Percentiles rank a stretch among this genome's conserved stretches.
Conservation (phyloP, 2,797 vertebrate genomes). For the Tolypeutes matacus region DNA sequence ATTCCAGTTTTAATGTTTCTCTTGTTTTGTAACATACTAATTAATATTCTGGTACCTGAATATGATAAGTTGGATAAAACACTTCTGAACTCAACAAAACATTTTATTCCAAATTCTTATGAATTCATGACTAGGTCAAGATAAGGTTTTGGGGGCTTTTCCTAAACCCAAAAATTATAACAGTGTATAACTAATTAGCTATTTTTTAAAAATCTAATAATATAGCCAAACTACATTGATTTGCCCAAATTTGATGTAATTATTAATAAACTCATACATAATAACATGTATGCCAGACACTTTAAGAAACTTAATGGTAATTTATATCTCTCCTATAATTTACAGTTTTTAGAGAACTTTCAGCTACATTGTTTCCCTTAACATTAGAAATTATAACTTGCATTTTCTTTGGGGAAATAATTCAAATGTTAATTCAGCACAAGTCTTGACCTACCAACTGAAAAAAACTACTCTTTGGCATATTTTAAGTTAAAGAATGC, state of each 20-base stretch:
- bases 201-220: constrained; percentile 49
- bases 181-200: constrained; percentile 48
- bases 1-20: constrained; percentile 55
- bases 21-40: not conserved
- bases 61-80: constrained; percentile 27
- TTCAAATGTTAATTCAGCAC: constrained; percentile 28
- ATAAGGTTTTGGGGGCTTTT: not conserved
- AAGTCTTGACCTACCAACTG: constrained; percentile 63
- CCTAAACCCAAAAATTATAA: constrained; percentile 51
- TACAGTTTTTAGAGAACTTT: constrained; percentile 54
- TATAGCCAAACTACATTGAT: not conserved
- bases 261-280: not conserved
- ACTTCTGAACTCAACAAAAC: not conserved
- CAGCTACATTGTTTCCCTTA: constrained; percentile 35
- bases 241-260: constrained; percentile 22
- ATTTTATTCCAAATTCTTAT: constrained; percentile 37
- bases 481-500: constrained; percentile 63
- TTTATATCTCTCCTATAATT: not conserved
- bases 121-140: constrained; percentile 38
- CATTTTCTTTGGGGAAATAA: constrained; percentile 27
- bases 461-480: constrained; percentile 59
- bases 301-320: constrained; percentile 7
- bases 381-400: constrained; percentile 50
- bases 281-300: not conserved
- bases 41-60: constrained; percentile 30